Evolutionary conservation across 1,140 invertebrate species (phyloP), one percentile per base, ranked within the genome.

Genomic region (Subanguina moxae): DNA sequence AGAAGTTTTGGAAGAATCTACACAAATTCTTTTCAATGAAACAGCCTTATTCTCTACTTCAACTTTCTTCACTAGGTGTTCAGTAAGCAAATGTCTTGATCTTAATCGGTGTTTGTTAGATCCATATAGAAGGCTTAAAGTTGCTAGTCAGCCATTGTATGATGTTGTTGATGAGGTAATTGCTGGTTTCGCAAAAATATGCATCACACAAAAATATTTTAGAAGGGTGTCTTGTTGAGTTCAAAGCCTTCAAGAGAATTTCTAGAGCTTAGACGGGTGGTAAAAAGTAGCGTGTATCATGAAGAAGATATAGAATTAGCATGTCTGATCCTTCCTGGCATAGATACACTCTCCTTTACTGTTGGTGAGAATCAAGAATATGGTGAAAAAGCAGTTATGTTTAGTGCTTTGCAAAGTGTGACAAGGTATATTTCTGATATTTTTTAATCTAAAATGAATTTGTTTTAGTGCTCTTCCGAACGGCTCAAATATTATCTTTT

Each of bases 101-200:
- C 28, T 71, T 3, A 19, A 57, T 19, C 32, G 45, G n/a, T 71
- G 69, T 57, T 42, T 70, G 5, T 38, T 70, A 9, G 23, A 56
- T 30, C 21, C 66, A n/a, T n/a, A 25, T 58, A 43, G 38, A 13
- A 27, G 57, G 17, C 23, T 71, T 5, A 48, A 30, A 11, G 52
- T 71, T 11, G 57, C 46, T 28, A 57, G 71, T 9, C 69, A 71
- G 38, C 69, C 69, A 1, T 27, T 71, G 28, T 38, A 70, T 1
- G 42, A 27, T 15, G 13, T 71, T 64, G 23, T 71, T 11, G 67
- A 68, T 58, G 57, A 72, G 68, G 64, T 71, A 3, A 15, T 64
- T 27, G n/a, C n/a, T 21, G 48, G 23, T 15, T 52, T 52, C 3
- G 23, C 48, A 5, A 7, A 52, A 52, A 52, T 52, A 52, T 52